Evolutionary conservation across 2,113 vertebrate species (phyloP), one percentile per base, ranked within the genome.

Genomic region (Hymenochirus boettgeri): DNA sequence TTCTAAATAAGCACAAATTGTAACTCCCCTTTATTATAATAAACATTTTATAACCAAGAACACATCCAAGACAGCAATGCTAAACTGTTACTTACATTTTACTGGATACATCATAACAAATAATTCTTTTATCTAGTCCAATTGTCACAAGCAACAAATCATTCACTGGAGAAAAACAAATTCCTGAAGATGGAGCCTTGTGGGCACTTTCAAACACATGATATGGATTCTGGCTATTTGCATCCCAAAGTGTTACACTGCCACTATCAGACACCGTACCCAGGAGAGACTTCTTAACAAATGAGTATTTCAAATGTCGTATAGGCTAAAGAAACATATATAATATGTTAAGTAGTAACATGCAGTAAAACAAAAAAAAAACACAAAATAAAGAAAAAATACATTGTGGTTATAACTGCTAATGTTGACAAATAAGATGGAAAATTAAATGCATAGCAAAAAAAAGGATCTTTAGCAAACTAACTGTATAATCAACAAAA

Each of bases 101-200:
- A 85, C 93, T 95, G 72, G 88, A 86, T 1, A 91, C 91, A 78
- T 99, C 96, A 73, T 97, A 99, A 70, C 94, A 94, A 83, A 96
- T 82, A 70, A 98, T 92, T 86, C 92, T 95, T 83, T 98, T 99
- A 83, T 99, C 96, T 75, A 98, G 80, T 48, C 96, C 96, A 35
- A 97, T 87, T 27, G 92, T 97, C 76, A 93, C 91, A 75, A 96
- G 86, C 11, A 99, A 84, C 74, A 98, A 71, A 37, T 98, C 94
- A 58, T 92, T 97, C 79, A 91, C 86, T 12, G 96, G 96, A 60
- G 96, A 99, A 84, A 99, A 99, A 70, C 88, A 89, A 58, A 99
- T 80, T 72, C 91, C 92, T 1, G 89, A 93, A 69, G 91, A 90
- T 1, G 96, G 96, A 17, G 94, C 96, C 77, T 96, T 97, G 72